Percentiles rank a stretch among this genome's conserved stretches.
Conservation (phyloP, 2,888 invertebrate genomes). For the Laothoe populi region DNA sequence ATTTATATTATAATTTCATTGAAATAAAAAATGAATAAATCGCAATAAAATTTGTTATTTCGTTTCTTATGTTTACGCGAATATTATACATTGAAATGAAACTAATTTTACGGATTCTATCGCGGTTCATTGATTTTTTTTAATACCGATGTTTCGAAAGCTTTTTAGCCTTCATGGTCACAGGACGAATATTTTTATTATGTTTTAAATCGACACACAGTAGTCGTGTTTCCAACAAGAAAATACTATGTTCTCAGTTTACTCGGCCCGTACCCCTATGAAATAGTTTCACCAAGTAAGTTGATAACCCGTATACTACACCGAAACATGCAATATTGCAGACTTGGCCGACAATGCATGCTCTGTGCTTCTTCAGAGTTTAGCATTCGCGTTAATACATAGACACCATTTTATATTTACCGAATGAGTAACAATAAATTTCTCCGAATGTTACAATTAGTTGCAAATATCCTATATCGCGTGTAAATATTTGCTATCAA, state of each 20-base stretch:
- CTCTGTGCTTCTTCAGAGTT: neutral
- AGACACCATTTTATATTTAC: neutral
- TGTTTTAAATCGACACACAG: neutral
- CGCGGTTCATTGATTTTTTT: no score
- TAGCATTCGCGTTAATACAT: neutral
- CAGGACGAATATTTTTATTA: no score
- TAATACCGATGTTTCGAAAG: no score
- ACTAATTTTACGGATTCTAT: no score
- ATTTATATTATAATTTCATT: no score
- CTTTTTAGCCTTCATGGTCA: no score
- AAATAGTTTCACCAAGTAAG: neutral
- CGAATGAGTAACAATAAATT: neutral
- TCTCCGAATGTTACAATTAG: neutral
- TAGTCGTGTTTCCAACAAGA: conserved; percentile 43
- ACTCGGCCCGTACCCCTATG: neutral
- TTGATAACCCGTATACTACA: neutral
- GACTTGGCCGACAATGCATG: neutral
- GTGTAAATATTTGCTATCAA: neutral
- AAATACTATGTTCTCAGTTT: conserved; percentile 40
- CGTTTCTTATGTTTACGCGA: no score
- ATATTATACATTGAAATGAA: no score
- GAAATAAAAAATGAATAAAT: neutral
- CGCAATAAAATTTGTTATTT: no score
- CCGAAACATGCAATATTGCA: conserved; percentile 3
- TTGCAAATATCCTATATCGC: neutral